Evolutionary conservation across 1,140 invertebrate species (phyloP), one percentile per base, ranked within the genome.

Genomic region (Mizuhopecten yessoensis): DNA sequence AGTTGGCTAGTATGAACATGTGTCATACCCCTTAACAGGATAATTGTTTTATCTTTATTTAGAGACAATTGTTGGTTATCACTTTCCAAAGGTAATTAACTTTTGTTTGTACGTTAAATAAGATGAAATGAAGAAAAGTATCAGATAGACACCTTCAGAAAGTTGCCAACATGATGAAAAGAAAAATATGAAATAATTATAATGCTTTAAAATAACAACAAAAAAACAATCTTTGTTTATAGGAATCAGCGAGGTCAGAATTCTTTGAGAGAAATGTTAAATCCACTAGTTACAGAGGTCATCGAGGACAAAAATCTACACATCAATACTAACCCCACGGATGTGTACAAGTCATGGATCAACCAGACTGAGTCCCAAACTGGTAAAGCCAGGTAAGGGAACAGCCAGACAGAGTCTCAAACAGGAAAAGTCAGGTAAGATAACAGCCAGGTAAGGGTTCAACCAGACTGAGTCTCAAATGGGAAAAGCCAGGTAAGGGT

Each of bases 311-410:
- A 97, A 95, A 97, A 97, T 89, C 96, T 98, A 33, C 97, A 97
- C 90, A 98, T 98, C 93, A 98, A 98, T 95, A 98, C 98, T 0
- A 98, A 98, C 95, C 98, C 98, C 17, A 97, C 98, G 0, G 98
- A 98, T 94, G 98, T 98, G 92, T 98, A 98, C 94, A 98, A 98
- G 95, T 97, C 97, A 49, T 98, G 98, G 98, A 97, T 98, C 91
- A 98, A 98, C 97, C 97, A 98, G 94, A 96, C 97, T 88, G 98
- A 98, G 96, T 98, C 97, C 96, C 97, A 97, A 93, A 98, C 97
- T 42, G 98, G 98, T 86, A 96, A 98, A 96, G 97, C 97, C 90
- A 97, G 36, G 36, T 39, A 39, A 39, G 36, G 42, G 9, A 13
- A 42, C 34, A 33, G 33, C 13, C 29, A 3, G 29, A 33, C 11